phyloP scores from a whole-genome alignment of 2,113 vertebrate species.

The Myocastor coypus region DNA sequence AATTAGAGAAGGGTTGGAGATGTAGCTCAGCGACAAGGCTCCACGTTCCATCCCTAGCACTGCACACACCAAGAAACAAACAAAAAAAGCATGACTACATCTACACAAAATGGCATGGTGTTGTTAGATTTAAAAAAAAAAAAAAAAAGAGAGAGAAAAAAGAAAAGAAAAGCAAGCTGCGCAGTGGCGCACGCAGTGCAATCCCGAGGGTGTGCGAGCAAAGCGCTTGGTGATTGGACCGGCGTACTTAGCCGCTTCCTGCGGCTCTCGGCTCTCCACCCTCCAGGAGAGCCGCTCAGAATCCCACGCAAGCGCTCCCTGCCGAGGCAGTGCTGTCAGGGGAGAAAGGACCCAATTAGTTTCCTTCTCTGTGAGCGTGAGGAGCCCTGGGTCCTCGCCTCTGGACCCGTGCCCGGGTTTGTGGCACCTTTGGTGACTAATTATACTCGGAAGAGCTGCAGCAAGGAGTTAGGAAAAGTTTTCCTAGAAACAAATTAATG shows the following conservation, averaged over 20 bases:
- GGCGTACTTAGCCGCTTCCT: background rate
- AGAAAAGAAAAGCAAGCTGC: conserved; percentile 19
- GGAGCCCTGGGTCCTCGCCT: background rate
- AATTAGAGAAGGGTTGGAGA: background rate
- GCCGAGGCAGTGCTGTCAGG: background rate
- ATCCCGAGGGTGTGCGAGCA: background rate
- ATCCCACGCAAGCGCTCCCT: background rate
- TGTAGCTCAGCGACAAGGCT: background rate
- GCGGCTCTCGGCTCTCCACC: background rate
- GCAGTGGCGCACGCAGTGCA: background rate
- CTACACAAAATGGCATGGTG: background rate
- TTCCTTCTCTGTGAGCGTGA: background rate
- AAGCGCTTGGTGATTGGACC: background rate
- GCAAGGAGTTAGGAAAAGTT: conserved; percentile 71
- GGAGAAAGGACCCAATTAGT: conserved; percentile 64
- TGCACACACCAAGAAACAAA: background rate
- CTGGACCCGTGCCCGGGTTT: background rate
- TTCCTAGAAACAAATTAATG: conserved; percentile 68
- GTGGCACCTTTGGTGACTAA: conserved; percentile 60
- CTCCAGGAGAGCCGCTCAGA: background rate
- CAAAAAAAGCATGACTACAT: background rate
- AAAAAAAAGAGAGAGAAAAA: conserved; percentile 28
- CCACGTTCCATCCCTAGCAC: background rate
- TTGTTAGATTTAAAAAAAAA: too few relatives aligned
- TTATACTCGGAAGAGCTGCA: conserved; percentile 57